Evolutionary conservation across 2,113 vertebrate genomes (phyloP).

Genomic region (Lynx canadensis): DNA sequence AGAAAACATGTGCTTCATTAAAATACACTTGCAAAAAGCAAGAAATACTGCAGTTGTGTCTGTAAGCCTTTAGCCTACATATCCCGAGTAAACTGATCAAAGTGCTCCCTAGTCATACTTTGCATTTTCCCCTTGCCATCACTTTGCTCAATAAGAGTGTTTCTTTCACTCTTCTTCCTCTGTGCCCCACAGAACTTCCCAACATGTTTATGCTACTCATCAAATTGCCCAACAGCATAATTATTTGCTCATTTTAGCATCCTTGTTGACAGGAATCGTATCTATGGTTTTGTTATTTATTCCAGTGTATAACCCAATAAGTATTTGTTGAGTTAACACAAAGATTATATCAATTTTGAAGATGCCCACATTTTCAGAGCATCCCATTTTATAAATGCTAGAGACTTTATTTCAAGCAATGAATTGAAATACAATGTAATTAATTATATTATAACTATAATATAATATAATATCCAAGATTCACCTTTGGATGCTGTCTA

Average conservation of each 20-base stretch:
- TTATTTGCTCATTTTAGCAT: not conserved
- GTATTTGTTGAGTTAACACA: not conserved
- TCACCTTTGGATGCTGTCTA: conserved; percentile 53
- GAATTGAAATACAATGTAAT: not conserved
- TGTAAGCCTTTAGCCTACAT: not conserved
- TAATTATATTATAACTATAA: too few relatives aligned
- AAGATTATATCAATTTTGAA: conserved; percentile 44
- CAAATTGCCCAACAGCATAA: not conserved
- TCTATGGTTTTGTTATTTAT: conserved; percentile 18
- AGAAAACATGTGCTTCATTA: not conserved
- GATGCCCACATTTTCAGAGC: conserved; percentile 15
- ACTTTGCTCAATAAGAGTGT: not conserved
- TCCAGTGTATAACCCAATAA: not conserved
- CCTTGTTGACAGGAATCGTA: not conserved
- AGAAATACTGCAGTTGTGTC: not conserved
- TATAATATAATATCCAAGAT: not conserved
- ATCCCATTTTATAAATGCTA: not conserved
- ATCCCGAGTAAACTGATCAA: not conserved
- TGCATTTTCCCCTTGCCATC: not conserved
- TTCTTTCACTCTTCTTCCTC: not conserved
- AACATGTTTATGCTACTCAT: not conserved
- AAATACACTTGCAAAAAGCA: conserved; percentile 1
- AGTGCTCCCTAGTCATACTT: not conserved
- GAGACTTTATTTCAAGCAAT: conserved; percentile 34
- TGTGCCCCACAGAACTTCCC: not conserved